phyloP scores from a whole-genome alignment of 2,797 vertebrate genomes.

The Pantherophis vulpinus region DNA sequence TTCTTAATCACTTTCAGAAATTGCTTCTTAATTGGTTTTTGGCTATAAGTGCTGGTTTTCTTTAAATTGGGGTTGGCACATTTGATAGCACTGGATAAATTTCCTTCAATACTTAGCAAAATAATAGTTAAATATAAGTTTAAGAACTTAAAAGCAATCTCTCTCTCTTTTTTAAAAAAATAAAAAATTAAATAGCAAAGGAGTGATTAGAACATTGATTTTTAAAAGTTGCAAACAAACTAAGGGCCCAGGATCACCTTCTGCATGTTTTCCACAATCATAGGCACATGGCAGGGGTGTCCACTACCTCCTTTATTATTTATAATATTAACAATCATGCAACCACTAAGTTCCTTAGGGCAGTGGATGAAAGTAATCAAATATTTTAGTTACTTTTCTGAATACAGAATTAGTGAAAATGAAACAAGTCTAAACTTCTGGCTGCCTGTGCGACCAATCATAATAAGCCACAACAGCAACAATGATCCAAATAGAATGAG shows the following conservation, averaged over 20 bases:
- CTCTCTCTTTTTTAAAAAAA: neutral
- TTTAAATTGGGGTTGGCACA: neutral
- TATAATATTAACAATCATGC: neutral
- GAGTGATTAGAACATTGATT: neutral
- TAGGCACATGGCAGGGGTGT: neutral
- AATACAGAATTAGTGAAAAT: neutral
- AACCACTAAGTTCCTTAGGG: neutral
- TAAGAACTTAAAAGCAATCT: neutral
- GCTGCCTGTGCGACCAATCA: neutral
- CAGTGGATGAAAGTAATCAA: neutral
- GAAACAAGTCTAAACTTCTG: neutral
- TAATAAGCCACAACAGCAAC: neutral
- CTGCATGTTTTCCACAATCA: neutral
- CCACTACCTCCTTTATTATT: neutral
- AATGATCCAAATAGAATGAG: neutral
- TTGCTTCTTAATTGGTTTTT: neutral
- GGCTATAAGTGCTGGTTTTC: no score
- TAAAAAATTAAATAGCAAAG: neutral
- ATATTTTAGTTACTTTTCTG: neutral
- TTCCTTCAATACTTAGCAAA: neutral
- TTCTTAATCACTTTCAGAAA: neutral
- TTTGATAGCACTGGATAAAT: neutral
- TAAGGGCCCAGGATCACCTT: neutral
- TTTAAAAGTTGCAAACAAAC: neutral
- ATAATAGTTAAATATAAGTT: neutral